Conservation (phyloP, 2,797 vertebrate genomes). For the Melanotaenia trifasciata region DNA sequence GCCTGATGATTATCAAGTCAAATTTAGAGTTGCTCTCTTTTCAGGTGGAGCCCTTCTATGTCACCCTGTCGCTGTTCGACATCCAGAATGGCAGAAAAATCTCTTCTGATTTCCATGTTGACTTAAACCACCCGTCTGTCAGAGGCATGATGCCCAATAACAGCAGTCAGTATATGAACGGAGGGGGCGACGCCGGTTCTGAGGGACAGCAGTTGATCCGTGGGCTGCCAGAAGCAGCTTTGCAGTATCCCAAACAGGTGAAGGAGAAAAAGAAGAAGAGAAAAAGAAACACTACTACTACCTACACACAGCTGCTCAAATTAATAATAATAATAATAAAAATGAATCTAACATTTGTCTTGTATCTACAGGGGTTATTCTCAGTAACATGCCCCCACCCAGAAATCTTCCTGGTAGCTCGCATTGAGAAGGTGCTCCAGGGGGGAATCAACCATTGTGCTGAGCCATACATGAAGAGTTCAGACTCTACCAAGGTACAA, state of each 20-base stretch:
- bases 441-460: constrained; percentile 95
- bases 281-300: background rate
- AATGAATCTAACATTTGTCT: constrained; percentile 20
- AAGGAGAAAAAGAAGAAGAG: constrained; percentile 1
- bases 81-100: constrained; percentile 94
- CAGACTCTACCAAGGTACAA: constrained; percentile 96
- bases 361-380: constrained; percentile 89
- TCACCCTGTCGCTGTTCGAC: constrained; percentile 94
- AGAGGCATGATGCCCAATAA: constrained; percentile 86
- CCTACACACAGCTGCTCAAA: background rate
- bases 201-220: constrained; percentile 81
- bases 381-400: constrained; percentile 95
- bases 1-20: background rate
- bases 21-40: constrained; percentile 17
- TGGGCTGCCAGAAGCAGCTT: constrained; percentile 83
- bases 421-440: constrained; percentile 96
- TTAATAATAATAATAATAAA: background rate
- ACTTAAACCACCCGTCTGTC: constrained; percentile 94
- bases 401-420: constrained; percentile 97
- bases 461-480: constrained; percentile 97
- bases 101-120: constrained; percentile 96
- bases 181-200: constrained; percentile 78
- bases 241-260: constrained; percentile 96
- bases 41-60: constrained; percentile 97
- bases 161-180: constrained; percentile 84